phyloP scores from a whole-genome alignment of 2,797 vertebrate species.

The Artibeus lituratus region DNA sequence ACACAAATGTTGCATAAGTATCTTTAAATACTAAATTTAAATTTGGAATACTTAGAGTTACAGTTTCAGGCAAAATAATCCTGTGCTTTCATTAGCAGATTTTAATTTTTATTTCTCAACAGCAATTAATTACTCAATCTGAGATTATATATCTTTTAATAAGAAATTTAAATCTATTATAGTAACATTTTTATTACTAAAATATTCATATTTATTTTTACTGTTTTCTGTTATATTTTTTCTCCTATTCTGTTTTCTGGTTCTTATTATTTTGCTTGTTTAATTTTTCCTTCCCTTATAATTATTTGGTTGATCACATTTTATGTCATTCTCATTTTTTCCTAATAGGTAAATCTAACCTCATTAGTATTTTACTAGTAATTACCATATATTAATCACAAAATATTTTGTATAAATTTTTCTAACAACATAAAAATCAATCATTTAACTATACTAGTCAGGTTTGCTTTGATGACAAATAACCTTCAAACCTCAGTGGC shows the following conservation, averaged over 20 bases:
- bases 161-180: background rate
- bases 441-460: background rate
- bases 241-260: background rate
- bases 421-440: background rate
- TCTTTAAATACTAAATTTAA: background rate
- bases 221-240: background rate
- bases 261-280: background rate
- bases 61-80: background rate
- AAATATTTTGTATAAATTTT: background rate
- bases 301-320: background rate
- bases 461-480: background rate
- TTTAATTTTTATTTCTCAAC: constrained; percentile 17
- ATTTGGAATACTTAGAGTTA: background rate
- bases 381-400: background rate
- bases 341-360: background rate
- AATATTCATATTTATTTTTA: background rate
- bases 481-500: background rate
- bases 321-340: background rate
- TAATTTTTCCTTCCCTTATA: background rate
- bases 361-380: background rate
- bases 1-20: background rate
- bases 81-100: background rate
- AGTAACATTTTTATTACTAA: background rate
- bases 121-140: background rate
- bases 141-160: background rate